A percentile compares a stretch with the other conserved stretches of the same genome.
Conservation (phyloP, 2,888 invertebrate genomes). For the Sphaerophoria rueppellii region DNA sequence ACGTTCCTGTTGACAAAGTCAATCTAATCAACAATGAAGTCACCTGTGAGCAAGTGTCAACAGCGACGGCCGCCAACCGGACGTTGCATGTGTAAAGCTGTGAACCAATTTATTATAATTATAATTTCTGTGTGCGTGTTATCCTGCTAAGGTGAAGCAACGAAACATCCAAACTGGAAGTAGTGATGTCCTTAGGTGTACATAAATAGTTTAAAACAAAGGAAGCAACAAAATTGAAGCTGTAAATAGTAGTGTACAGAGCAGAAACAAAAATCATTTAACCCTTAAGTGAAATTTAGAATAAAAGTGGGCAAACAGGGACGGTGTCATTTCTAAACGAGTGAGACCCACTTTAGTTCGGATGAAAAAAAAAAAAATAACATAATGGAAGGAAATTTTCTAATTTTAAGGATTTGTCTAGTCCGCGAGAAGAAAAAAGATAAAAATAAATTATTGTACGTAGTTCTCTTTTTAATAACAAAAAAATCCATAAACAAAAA, state of each 20-base stretch:
- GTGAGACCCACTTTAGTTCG: slow-evolving; percentile 57
- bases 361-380: slow-evolving; percentile 18
- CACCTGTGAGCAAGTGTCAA: slow-evolving; percentile 74
- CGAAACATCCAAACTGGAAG: slow-evolving; percentile 64
- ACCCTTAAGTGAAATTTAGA: slow-evolving; percentile 36
- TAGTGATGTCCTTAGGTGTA: slow-evolving; percentile 72
- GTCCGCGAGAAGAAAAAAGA: slow-evolving; percentile 61
- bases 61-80: slow-evolving; percentile 70
- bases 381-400: slow-evolving; percentile 9
- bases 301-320: slow-evolving; percentile 48
- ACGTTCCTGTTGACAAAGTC: slow-evolving; percentile 75
- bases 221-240: slow-evolving; percentile 43
- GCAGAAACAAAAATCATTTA: slow-evolving; percentile 43
- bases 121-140: neutral
- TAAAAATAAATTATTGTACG: slow-evolving; percentile 34
- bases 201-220: slow-evolving; percentile 52
- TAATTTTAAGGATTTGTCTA: slow-evolving; percentile 73
- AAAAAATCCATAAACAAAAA: neutral
- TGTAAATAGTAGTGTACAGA: slow-evolving; percentile 72
- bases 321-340: slow-evolving; percentile 38
- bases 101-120: slow-evolving; percentile 20
- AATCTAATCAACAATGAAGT: slow-evolving; percentile 76
- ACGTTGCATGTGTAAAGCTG: slow-evolving; percentile 77
- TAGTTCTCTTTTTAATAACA: slow-evolving; percentile 44
- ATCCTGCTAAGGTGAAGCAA: slow-evolving; percentile 66